Evolutionary conservation across 2,888 invertebrate species (phyloP).

Genomic region (Therioaphis trifolii): DNA sequence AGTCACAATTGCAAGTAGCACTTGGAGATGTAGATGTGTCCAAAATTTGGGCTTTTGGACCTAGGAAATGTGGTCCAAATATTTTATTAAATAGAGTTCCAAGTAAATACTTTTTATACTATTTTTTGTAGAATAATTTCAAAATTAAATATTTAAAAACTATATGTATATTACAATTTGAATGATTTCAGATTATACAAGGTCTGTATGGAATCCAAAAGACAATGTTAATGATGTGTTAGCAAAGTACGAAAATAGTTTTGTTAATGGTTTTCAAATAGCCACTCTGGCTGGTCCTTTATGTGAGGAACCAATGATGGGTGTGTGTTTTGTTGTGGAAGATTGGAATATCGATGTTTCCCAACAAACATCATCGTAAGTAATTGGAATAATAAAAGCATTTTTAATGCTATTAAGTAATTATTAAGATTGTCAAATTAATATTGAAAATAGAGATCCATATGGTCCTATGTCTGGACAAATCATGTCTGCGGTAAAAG

Average conservation of each 20-base stretch:
- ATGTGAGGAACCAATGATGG: conserved; percentile 97
- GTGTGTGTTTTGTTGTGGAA: conserved; percentile 90
- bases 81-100: conserved; percentile 83
- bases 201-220: conserved; percentile 63
- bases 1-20: conserved; percentile 42
- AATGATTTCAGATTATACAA: conserved; percentile 40
- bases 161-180: not conserved
- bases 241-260: conserved; percentile 76
- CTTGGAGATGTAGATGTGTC: conserved; percentile 71
- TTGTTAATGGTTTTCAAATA: conserved; percentile 88
- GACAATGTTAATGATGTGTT: conserved; percentile 64
- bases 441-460: conserved; percentile 67
- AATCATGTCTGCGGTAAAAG: conserved; percentile 90
- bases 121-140: not conserved
- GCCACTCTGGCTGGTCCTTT: conserved; percentile 90
- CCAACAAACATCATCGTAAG: conserved; percentile 43
- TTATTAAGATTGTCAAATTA: conserved; percentile 39
- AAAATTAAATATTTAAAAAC: not conserved
- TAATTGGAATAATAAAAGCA: not conserved
- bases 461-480: conserved; percentile 78
- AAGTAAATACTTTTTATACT: conserved; percentile 71
- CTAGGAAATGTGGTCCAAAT: conserved; percentile 89
- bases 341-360: conserved; percentile 77
- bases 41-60: conserved; percentile 90
- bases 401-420: not conserved